Base-by-base conservation (phyloP, 2,888 invertebrate genomes). In the Cataglyphis cursor region DNA sequence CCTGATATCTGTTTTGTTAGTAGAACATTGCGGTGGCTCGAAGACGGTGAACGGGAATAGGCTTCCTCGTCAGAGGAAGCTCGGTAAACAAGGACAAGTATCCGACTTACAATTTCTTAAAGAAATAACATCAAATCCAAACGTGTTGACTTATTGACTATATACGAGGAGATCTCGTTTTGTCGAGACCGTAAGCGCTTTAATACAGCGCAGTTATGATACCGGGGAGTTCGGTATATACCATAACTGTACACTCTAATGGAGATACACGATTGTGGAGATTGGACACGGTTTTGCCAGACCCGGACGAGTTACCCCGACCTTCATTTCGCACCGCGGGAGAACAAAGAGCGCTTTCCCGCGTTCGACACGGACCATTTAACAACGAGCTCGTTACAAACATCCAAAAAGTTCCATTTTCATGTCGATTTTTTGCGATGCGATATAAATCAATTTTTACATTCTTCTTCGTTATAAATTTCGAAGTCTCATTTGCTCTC, bases 391-490 rank as follows among this genome's bases (percentile, higher is more conserved):
- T 57, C 21, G 66, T 10, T 64, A 38, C 44, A 44, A 24, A 44
- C 10, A 18, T 9, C 24, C 54, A 8, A 38, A 24, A 18, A 61
- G 28, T 61, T 78, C 21, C 70, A 44, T 41, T 70, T 59, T 51
- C 44, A 21, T 28, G 44, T 68, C 21, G 54, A 41, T 28, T 24
- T 41, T 57, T 62, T 57, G 10, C 75, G 48, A 80, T 38, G 48
- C 80, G 73, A 38, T 78, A 70, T 48, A 80, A 74, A 48, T 54
- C 68, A 57, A 78, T 57, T 78, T 70, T 70, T 70, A 41, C 54
- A 57, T 82, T 44, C 35, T 10, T 59, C 54, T 62, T 72, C 51
- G 75, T 86, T 84, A 75, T 54, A 72, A 57, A 88, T 88, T 54
- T 82, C 80, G 9, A 28, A 73, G 31, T 51, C n/a, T 8, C n/a